Conservation (phyloP, 2,888 invertebrate genomes). For the Siphlonurus alternatus region DNA sequence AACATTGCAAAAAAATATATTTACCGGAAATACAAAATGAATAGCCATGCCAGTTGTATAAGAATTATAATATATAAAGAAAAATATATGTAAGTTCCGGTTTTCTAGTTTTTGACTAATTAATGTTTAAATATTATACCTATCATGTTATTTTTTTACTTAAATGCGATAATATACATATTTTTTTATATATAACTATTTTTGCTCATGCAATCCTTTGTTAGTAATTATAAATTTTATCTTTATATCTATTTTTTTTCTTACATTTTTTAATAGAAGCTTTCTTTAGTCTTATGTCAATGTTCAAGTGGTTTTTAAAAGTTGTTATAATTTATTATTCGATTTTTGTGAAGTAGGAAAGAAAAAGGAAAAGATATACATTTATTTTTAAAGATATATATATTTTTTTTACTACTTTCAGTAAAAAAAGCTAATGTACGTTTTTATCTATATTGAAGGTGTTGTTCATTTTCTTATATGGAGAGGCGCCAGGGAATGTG, state of each 20-base stretch:
- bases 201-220: not conserved
- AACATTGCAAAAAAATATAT: too few relatives aligned
- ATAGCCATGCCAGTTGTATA: not conserved
- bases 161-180: not conserved
- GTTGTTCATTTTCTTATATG: too few relatives aligned
- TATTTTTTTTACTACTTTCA: too few relatives aligned
- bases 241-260: not conserved
- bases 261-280: not conserved
- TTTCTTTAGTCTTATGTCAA: not conserved
- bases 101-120: not conserved
- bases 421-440: not conserved
- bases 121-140: not conserved
- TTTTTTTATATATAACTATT: not conserved
- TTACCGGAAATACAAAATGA: not conserved
- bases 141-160: not conserved
- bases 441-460: too few relatives aligned
- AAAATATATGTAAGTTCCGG: not conserved
- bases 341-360: not conserved
- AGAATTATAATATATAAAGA: too few relatives aligned
- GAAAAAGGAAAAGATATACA: not conserved
- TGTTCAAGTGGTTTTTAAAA: not conserved
- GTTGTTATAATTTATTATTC: not conserved
- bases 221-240: too few relatives aligned
- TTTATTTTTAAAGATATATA: not conserved
- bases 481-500: not conserved